phyloP scores from a whole-genome alignment of 2,797 vertebrate genomes.

The Percopsis omiscomaycus region DNA sequence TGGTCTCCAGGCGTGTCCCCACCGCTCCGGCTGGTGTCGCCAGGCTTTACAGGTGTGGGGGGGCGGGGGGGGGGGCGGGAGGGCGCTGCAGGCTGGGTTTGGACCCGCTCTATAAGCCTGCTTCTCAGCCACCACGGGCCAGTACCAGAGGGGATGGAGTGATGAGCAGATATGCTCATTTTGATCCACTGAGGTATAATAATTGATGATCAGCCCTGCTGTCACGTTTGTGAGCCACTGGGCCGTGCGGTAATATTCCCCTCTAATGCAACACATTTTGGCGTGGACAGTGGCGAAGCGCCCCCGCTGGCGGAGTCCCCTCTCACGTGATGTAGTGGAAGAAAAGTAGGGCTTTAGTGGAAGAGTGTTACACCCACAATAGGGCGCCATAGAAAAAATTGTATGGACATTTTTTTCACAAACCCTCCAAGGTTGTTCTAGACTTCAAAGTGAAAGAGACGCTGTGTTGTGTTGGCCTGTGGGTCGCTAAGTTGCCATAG shows the following conservation, averaged over 20 bases:
- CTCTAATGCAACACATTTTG: conserved; percentile 68
- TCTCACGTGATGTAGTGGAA: conserved; percentile 45
- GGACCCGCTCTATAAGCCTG: conserved; percentile 25
- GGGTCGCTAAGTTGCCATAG: not conserved
- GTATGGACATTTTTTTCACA: too few species aligned
- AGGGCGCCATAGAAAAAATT: conserved; percentile 24
- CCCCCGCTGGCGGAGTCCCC: conserved; percentile 48
- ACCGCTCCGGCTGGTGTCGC: conserved; percentile 68
- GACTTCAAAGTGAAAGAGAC: not conserved
- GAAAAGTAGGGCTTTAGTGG: conserved; percentile 14
- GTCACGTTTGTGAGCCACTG: conserved; percentile 78
- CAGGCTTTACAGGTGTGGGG: conserved; percentile 56
- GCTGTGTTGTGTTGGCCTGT: not conserved
- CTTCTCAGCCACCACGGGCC: conserved; percentile 60
- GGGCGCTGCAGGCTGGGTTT: conserved; percentile 21
- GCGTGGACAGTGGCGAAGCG: conserved; percentile 58
- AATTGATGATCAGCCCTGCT: conserved; percentile 85
- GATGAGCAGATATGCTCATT: conserved; percentile 76
- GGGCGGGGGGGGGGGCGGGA: conserved; percentile 12
- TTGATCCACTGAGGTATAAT: conserved; percentile 84
- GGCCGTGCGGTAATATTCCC: conserved; percentile 67
- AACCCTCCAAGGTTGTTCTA: not conserved
- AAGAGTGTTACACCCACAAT: not conserved
- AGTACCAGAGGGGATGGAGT: conserved; percentile 41
- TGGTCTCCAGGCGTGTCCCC: too few species aligned